phyloP scores from a whole-genome alignment of 2,113 vertebrate species.

The human region DNA sequence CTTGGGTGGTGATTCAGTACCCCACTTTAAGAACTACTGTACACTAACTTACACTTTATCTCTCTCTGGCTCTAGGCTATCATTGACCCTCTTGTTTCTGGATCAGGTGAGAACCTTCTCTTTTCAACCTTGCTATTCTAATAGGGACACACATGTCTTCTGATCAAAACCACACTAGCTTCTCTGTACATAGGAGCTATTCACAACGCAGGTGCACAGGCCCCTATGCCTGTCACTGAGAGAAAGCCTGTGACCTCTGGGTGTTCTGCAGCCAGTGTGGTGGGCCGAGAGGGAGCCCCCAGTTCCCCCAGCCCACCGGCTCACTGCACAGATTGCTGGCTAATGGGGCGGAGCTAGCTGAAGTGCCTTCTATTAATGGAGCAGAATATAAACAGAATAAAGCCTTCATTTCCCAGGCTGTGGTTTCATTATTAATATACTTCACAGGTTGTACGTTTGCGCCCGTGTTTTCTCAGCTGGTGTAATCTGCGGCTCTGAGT shows the following conservation, averaged over 20 bases:
- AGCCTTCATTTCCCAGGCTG: conserved; percentile 88
- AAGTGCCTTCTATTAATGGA: conserved; percentile 87
- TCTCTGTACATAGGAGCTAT: rapidly evolving
- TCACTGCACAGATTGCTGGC: conserved; percentile 75
- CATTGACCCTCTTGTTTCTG: neutral
- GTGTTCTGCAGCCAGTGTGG: neutral
- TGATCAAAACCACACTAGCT: neutral
- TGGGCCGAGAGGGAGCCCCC: rapidly evolving
- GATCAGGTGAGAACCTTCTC: neutral
- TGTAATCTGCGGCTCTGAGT: conserved; percentile 83
- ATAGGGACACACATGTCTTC: neutral
- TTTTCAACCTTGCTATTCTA: neutral
- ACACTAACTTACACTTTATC: neutral
- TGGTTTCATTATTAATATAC: conserved; percentile 91
- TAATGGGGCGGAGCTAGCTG: conserved; percentile 87
- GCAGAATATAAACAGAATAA: conserved; percentile 90
- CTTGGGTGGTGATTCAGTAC: neutral
- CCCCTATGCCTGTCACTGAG: neutral
- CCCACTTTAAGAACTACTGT: neutral
- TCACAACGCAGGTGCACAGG: neutral
- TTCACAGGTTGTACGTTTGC: conserved; percentile 88
- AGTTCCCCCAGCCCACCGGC: neutral
- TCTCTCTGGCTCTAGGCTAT: neutral
- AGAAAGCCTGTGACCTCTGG: neutral
- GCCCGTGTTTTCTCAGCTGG: conserved; percentile 89